Percentiles rank a stretch among this genome's conserved stretches.
Conservation (phyloP, 2,888 invertebrate genomes). For the Sinelater perroti region DNA sequence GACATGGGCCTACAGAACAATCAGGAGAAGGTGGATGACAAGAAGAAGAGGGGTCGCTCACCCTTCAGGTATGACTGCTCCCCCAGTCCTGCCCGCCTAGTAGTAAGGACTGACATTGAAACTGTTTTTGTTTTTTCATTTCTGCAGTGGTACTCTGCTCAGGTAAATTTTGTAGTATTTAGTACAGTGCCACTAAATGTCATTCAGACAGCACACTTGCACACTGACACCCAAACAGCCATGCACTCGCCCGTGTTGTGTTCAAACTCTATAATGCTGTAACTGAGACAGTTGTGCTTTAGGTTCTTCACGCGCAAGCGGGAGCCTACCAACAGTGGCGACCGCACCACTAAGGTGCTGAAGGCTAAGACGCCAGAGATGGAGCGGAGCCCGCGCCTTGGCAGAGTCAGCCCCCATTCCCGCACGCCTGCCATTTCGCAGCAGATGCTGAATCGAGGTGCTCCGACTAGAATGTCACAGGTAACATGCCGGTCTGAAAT, state of each 20-base stretch:
- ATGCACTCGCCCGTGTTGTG: not conserved
- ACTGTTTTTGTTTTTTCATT: conserved; percentile 39
- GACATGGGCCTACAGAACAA: conserved; percentile 60
- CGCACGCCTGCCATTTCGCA: conserved; percentile 61
- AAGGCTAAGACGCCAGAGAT: conserved; percentile 77
- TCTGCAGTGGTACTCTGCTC: conserved; percentile 41
- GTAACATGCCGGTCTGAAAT: too few relatives aligned
- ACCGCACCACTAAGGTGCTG: conserved; percentile 69
- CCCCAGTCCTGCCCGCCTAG: not conserved
- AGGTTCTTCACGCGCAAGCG: conserved; percentile 89
- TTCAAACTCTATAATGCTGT: not conserved
- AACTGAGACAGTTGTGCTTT: conserved; percentile 9
- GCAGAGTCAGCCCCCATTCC: conserved; percentile 46
- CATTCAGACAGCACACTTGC: conserved; percentile 14
- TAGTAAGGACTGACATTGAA: conserved; percentile 25
- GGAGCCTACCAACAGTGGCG: conserved; percentile 71
- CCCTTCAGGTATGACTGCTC: conserved; percentile 77
- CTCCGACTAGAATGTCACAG: conserved; percentile 65
- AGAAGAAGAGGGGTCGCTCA: conserved; percentile 85
- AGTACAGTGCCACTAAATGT: conserved; percentile 15
- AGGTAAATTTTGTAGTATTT: conserved; percentile 39
- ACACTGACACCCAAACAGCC: conserved; percentile 3
- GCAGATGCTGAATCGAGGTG: conserved; percentile 59
- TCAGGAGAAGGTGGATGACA: conserved; percentile 56
- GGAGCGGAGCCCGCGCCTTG: conserved; percentile 53